These are phyloP conservation scores for Furcifer pardalis DNA, from an alignment of 2,797 vertebrate genomes.

Conservation along the genomic window DNA sequence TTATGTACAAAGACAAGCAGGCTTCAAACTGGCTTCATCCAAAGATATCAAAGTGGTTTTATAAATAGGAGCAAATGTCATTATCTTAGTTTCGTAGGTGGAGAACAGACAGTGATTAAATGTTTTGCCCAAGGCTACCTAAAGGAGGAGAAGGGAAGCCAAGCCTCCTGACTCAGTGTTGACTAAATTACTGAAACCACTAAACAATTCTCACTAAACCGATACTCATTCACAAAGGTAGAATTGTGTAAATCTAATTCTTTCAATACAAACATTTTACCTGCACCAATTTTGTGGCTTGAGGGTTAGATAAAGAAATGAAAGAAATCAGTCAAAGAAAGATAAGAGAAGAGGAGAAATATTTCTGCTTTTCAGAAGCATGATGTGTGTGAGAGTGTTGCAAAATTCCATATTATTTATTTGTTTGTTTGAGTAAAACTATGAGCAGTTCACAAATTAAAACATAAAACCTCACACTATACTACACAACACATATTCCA, in stretches of 20 bases:
- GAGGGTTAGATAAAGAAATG: constrained; percentile 9
- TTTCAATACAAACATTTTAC: constrained; percentile 32
- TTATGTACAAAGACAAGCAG: constrained; percentile 54
- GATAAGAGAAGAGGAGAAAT: not conserved
- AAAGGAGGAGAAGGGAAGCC: constrained; percentile 15
- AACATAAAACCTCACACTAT: too few species aligned
- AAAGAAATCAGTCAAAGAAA: not conserved
- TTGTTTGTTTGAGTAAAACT: too few species aligned
- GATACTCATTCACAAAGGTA: constrained; percentile 1
- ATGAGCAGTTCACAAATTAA: too few species aligned
- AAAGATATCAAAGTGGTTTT: constrained; percentile 38
- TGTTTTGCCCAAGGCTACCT: constrained; percentile 38
- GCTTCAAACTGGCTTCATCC: constrained; percentile 42
- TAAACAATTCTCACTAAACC: not conserved
- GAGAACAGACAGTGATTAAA: constrained; percentile 36
- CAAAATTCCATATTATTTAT: constrained; percentile 51
- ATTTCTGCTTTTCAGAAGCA: constrained; percentile 5
- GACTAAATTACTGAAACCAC: not conserved
- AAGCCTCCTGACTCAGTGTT: not conserved
- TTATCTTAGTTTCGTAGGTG: constrained; percentile 45
- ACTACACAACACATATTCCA: too few species aligned
- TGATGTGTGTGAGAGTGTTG: constrained; percentile 34
- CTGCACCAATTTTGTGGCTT: constrained; percentile 50
- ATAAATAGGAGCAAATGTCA: constrained; percentile 36
- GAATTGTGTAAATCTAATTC: not conserved